Conservation (phyloP, 2,113 vertebrate genomes). For the Takifugu bimaculatus region DNA sequence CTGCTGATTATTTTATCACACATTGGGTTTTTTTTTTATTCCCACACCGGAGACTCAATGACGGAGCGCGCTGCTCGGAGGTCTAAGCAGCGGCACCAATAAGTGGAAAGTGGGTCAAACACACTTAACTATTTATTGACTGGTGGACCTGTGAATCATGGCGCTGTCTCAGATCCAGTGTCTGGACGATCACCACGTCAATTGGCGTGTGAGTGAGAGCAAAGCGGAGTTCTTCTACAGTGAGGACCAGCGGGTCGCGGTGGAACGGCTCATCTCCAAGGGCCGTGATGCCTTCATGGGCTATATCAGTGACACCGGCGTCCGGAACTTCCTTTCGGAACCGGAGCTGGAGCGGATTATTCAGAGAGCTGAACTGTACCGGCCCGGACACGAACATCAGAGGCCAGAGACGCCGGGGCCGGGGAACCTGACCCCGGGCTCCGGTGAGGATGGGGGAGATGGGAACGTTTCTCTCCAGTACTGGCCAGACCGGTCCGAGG, state of each 20-base stretch:
- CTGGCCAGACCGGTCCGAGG: slow-evolving; percentile 93
- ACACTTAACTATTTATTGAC: background rate
- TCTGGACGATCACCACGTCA: slow-evolving; percentile 90
- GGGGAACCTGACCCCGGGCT: slow-evolving; percentile 47
- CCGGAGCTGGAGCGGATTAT: slow-evolving; percentile 80
- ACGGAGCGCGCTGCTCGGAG: background rate
- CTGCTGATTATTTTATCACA: background rate
- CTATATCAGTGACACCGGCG: slow-evolving; percentile 72
- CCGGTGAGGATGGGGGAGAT: slow-evolving; percentile 59
- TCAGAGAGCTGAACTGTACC: slow-evolving; percentile 77
- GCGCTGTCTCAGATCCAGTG: slow-evolving; percentile 95
- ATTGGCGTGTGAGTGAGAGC: slow-evolving; percentile 89
- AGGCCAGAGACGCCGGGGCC: slow-evolving; percentile 32
- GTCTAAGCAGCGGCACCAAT: slow-evolving; percentile 20
- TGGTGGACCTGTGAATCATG: slow-evolving; percentile 59
- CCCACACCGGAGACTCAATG: slow-evolving; percentile 31
- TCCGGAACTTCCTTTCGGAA: slow-evolving; percentile 90
- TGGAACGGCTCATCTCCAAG: slow-evolving; percentile 77
- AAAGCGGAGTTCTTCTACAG: slow-evolving; percentile 97
- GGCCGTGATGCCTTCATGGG: slow-evolving; percentile 82
- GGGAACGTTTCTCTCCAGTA: slow-evolving; percentile 85
- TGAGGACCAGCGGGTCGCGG: slow-evolving; percentile 88
- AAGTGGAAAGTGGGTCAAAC: slow-evolving; percentile 20
- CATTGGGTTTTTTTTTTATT: background rate
- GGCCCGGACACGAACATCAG: slow-evolving; percentile 80